A percentile compares a stretch with the other conserved stretches of the same genome.
Conservation (phyloP, 2,888 invertebrate genomes). For the Plebejus melissa region DNA sequence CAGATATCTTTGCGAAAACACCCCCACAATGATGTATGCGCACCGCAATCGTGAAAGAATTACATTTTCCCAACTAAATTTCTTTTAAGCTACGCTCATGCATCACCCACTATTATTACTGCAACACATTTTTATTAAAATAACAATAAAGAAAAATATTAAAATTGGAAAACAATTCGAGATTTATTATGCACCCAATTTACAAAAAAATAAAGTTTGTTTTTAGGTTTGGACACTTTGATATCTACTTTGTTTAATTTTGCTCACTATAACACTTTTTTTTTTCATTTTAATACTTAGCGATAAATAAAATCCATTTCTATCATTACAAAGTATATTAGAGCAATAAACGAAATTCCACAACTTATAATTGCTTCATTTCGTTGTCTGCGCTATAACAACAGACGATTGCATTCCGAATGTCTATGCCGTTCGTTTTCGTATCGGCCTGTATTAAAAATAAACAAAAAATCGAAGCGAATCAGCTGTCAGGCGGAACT, state of each 20-base stretch:
- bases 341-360: slow-evolving; percentile 72
- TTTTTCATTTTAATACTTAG: neutral
- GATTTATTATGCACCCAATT: neutral
- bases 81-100: slow-evolving; percentile 28
- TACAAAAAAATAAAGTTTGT: neutral
- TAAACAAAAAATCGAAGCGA: slow-evolving; percentile 41
- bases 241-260: too few species aligned
- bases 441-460: slow-evolving; percentile 41
- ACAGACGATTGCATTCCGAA: slow-evolving; percentile 52
- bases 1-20: slow-evolving; percentile 62
- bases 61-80: slow-evolving; percentile 28
- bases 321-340: slow-evolving; percentile 65
- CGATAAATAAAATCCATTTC: neutral
- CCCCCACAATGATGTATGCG: slow-evolving; percentile 59
- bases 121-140: slow-evolving; percentile 24
- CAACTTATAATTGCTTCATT: slow-evolving; percentile 78
- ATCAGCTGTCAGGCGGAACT: slow-evolving; percentile 47
- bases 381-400: slow-evolving; percentile 54
- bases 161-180: neutral
- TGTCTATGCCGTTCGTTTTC: slow-evolving; percentile 48
- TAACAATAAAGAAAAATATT: too few species aligned
- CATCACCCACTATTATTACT: slow-evolving; percentile 29
- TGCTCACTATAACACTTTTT: neutral
- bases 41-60: slow-evolving; percentile 32
- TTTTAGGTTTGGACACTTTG: too few species aligned